These are phyloP conservation scores for Harpalus rufipes DNA, from an alignment of 2,888 invertebrate genomes.

Conservation along the genomic window DNA sequence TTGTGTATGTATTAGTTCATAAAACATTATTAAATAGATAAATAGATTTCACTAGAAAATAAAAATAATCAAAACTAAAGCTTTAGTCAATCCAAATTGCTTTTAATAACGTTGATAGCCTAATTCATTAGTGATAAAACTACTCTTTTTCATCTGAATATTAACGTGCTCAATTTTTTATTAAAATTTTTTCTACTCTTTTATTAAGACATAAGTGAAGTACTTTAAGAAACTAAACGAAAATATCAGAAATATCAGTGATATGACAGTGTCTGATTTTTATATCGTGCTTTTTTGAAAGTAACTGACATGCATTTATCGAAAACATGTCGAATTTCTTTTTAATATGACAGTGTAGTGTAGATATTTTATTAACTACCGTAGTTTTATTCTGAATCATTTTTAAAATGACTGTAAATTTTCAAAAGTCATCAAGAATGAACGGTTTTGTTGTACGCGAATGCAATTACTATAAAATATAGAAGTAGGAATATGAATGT, in stretches of 20 bases:
- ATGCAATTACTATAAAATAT: constrained; percentile 54
- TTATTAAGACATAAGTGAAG: constrained; percentile 36
- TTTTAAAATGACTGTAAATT: constrained; percentile 58
- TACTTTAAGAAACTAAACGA: constrained; percentile 38
- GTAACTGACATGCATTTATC: constrained; percentile 35
- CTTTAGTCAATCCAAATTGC: neutral
- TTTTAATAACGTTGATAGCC: neutral
- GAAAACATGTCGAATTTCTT: constrained; percentile 36
- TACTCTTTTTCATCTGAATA: neutral
- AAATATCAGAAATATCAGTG: constrained; percentile 42
- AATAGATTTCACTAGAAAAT: neutral
- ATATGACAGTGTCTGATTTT: constrained; percentile 55
- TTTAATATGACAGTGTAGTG: constrained; percentile 52
- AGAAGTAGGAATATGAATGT: constrained; percentile 59
- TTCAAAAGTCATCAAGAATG: constrained; percentile 44
- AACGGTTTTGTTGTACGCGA: constrained; percentile 31
- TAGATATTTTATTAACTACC: constrained; percentile 53
- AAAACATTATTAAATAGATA: neutral
- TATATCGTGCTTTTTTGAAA: constrained; percentile 52
- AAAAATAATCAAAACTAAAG: neutral
- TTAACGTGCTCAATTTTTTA: constrained; percentile 43
- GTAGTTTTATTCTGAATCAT: constrained; percentile 53
- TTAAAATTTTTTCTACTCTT: constrained; percentile 45
- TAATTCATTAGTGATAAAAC: neutral
- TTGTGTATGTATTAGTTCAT: neutral